phyloP scores from a whole-genome alignment of 2,113 vertebrate genomes.

The Xiphorhynchus elegans region DNA sequence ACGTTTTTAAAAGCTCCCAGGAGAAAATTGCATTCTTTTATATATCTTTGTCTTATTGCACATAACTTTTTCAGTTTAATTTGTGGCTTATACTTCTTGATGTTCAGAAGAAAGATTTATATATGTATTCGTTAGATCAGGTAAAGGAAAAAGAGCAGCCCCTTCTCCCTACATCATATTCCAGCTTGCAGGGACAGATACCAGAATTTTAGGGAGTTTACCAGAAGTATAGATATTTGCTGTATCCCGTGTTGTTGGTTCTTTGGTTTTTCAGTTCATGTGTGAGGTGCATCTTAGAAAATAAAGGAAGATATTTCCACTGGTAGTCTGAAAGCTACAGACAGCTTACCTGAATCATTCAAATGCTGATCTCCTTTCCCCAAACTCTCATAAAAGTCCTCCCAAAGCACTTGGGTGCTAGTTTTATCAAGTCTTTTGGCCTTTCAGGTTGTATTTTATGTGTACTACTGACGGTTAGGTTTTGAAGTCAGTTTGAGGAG shows the following conservation, averaged over 20 bases:
- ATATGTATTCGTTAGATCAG: not conserved
- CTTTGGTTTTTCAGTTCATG: not conserved
- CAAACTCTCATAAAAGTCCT: not conserved
- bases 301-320: not conserved
- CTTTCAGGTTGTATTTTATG: not conserved
- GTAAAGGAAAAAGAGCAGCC: not conserved
- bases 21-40: not conserved
- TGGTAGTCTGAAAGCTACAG: not conserved
- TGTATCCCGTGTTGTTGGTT: not conserved
- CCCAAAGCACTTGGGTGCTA: not conserved
- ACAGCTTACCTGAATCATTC: not conserved
- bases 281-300: not conserved
- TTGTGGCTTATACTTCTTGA: not conserved
- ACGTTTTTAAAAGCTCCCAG: not conserved
- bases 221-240: not conserved
- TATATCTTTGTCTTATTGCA: not conserved
- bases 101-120: not conserved
- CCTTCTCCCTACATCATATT: not conserved
- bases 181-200: not conserved
- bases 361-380: not conserved
- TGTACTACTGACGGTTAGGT: not conserved
- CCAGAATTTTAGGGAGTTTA: not conserved
- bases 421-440: not conserved
- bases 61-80: not conserved
- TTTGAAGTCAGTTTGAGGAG: not conserved